Evolutionary conservation across 2,888 invertebrate genomes (phyloP), one percentile per base, ranked within the genome.

Genomic region (Zelleria hepariella): DNA sequence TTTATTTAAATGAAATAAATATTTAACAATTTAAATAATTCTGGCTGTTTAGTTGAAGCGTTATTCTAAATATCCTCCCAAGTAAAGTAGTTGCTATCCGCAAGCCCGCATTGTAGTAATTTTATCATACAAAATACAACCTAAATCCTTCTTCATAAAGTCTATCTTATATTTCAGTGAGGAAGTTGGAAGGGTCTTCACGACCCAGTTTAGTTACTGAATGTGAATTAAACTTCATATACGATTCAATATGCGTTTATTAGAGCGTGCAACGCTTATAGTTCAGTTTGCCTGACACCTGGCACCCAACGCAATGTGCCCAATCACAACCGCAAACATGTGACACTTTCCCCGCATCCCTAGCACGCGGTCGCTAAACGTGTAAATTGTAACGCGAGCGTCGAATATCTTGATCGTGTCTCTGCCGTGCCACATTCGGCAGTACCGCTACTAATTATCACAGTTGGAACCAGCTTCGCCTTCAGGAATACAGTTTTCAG

Each of bases 381-480:
- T 83, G 85, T 77, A 80, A 87, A 87, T 84, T 84, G 76, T 73
- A 73, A 70, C 69, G 68, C 64, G 64, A 69, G 68, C 72, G 69
- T 67, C 70, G 76, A 78, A 42, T 80, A 77, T 72, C 69, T 65
- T 67, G 68, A 71, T 84, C 86, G 86, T 86, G 86, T 70, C 66
- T 72, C 69, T 68, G 68, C 59, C 69, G 86, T 78, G 74, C 87
- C 67, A 87, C 80, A 83, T 86, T 77, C 72, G 66, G 58, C 61
- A 72, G 78, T 84, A 86, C 88, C 88, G 88, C 82, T 80, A 86
- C 70, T 72, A 88, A 87, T 88, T 88, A 87, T 77, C 86, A 73
- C 77, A 78, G 77, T 74, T 86, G 84, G 70, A 70, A 73, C 67
- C 64, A 62, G 64, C 65, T 65, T 67, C 18, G 18, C 5, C 24